Base-by-base conservation (phyloP, 1,140 invertebrate genomes). In the Coboldia fuscipes region DNA sequence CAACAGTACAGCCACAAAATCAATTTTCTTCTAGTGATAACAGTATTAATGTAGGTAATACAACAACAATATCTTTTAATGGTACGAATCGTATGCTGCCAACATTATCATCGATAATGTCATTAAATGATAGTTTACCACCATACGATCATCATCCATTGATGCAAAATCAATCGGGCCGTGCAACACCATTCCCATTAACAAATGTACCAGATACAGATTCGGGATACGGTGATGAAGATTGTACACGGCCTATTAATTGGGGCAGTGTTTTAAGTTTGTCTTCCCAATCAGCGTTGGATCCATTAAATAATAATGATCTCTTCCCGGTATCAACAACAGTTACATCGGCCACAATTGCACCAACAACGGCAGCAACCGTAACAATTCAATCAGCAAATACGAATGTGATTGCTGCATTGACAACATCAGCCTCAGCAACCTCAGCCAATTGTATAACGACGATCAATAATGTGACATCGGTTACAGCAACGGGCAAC, bases 261-360 rank as follows among this genome's bases (percentile, higher is more conserved):
- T 88, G 84, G 83, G 78, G 83, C 45, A 85, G 81, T 20, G 83
- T 88, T 41, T 64, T 89, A 24, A 84, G 77, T 45, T 63, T 88
- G 12, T 79, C 78, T 36, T 78, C 74, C 33, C 75, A 83, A 42
- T 82, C 77, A 34, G 79, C 81, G 45, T 58, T 84, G 16, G 80
- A 85, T 54, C 75, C 79, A 14, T 60, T 81, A 40, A 81, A 82
- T 51, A 79, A 81, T 57, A 75, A 75, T 48, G 71, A 75, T 48
- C 50, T 75, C 31, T 68, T 71, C 23, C 63, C 66, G 26, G 51
- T 49, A 21, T 30, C 50, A n/a, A 50, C 51, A 9, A 41, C 51
- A 14, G 48, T 42, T 27, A 38, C 41, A 23, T 45, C 46, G 33
- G 28, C 40, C 28, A 31, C 37, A 12, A 39, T 27, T 27, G n/a